A percentile compares a stretch with the other conserved stretches of the same genome.
Conservation (phyloP, 2,113 vertebrate species). For the Verasper variegatus region DNA sequence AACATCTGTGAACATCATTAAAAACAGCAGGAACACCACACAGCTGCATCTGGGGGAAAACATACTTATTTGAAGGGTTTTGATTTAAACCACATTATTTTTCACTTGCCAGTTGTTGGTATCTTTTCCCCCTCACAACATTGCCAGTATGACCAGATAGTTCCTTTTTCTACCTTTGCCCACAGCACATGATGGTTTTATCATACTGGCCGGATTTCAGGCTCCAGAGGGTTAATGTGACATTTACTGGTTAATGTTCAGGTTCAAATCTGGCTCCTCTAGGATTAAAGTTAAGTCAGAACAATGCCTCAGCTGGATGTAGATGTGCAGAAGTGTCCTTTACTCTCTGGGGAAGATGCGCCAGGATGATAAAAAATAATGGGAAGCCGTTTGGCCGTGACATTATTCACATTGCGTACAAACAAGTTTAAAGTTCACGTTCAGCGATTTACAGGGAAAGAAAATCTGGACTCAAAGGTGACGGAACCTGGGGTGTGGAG, state of each 20-base stretch:
- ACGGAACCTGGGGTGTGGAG: neutral
- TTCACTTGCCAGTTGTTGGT: no score
- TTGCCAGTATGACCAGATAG: no score
- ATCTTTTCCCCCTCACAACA: no score
- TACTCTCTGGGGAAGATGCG: no score
- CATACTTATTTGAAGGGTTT: no score
- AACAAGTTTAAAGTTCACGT: conserved; percentile 32
- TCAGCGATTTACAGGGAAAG: neutral
- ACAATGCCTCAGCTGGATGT: neutral
- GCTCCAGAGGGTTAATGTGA: neutral
- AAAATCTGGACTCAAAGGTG: conserved; percentile 15
- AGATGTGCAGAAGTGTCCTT: neutral
- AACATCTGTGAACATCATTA: neutral
- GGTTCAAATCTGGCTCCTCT: no score
- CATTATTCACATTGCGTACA: conserved; percentile 2
- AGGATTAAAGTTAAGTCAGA: neutral
- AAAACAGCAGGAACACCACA: neutral
- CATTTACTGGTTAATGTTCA: neutral
- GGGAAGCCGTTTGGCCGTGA: neutral
- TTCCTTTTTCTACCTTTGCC: no score
- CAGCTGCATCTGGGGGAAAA: neutral
- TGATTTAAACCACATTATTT: no score
- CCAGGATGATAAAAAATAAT: neutral
- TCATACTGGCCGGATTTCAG: no score
- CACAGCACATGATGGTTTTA: no score